These are phyloP conservation scores for Mythimna albipuncta DNA, from an alignment of 2,888 invertebrate genomes.

Conservation along the genomic window DNA sequence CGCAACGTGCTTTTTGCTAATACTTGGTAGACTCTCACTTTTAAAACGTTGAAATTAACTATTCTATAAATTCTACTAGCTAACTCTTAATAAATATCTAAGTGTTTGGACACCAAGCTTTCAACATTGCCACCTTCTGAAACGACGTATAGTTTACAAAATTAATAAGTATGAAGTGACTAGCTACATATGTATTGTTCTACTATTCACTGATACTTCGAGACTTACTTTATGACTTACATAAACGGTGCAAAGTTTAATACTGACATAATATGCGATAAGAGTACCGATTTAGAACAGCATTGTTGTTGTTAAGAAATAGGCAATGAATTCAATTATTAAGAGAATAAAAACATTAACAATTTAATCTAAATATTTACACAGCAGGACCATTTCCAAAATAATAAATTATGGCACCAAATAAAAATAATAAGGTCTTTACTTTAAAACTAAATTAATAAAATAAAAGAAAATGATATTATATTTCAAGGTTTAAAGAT, in stretches of 20 bases:
- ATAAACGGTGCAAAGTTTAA: constrained; percentile 66
- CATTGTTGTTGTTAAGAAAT: constrained; percentile 54
- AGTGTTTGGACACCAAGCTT: constrained; percentile 67
- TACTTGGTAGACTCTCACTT: constrained; percentile 61
- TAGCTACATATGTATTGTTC: constrained; percentile 70
- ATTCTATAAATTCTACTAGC: constrained; percentile 66
- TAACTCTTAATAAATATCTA: constrained; percentile 66
- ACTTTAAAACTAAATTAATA: constrained; percentile 49
- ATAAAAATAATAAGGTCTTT: constrained; percentile 67
- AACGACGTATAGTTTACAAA: constrained; percentile 55
- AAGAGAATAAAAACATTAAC: constrained; percentile 59
- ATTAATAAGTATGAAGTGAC: constrained; percentile 72
- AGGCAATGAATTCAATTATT: constrained; percentile 54
- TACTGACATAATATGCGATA: constrained; percentile 66
- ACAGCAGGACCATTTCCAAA: constrained; percentile 68
- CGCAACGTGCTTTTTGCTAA: constrained; percentile 53
- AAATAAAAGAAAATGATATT: constrained; percentile 32
- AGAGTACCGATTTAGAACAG: constrained; percentile 57
- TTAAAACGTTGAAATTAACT: constrained; percentile 63
- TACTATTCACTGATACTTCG: constrained; percentile 64
- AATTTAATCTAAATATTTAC: constrained; percentile 70
- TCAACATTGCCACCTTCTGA: constrained; percentile 58
- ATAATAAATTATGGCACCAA: constrained; percentile 79
- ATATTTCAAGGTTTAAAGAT: constrained; percentile 25
- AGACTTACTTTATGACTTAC: constrained; percentile 62